These are phyloP conservation scores for Bombus sibiricus DNA, from an alignment of 1,140 invertebrate species.

Conservation along the genomic window DNA sequence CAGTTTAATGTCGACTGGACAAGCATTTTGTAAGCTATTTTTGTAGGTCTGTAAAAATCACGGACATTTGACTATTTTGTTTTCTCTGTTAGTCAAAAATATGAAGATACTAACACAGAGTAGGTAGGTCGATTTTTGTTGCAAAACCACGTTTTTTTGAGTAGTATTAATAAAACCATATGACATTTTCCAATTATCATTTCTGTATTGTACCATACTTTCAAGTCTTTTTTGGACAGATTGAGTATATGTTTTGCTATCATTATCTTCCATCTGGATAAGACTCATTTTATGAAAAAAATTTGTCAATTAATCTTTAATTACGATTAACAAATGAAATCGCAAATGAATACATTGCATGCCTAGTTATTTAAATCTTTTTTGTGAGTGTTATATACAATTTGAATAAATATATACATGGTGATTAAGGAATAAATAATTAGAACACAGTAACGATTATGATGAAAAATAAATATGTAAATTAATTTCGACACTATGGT, in stretches of 20 bases:
- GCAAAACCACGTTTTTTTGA: neutral
- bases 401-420: neutral
- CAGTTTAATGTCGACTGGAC: slow-evolving; percentile 7
- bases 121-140: neutral
- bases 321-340: slow-evolving; percentile 25
- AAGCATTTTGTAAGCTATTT: neutral
- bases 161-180: neutral
- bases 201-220: too few relatives aligned
- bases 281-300: neutral
- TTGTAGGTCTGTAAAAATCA: neutral
- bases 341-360: neutral
- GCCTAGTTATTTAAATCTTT: neutral
- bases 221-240: neutral
- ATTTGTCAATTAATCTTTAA: neutral
- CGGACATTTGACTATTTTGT: neutral
- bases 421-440: neutral
- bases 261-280: neutral
- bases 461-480: neutral
- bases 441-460: neutral
- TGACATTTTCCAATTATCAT: slow-evolving; percentile 39
- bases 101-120: slow-evolving; percentile 7
- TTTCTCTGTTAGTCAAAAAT: neutral
- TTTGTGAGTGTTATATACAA: neutral
- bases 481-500: slow-evolving; percentile 45
- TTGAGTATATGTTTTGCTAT: neutral